phyloP scores from a whole-genome alignment of 2,888 invertebrate species.

The Nephrotoma appendiculata region DNA sequence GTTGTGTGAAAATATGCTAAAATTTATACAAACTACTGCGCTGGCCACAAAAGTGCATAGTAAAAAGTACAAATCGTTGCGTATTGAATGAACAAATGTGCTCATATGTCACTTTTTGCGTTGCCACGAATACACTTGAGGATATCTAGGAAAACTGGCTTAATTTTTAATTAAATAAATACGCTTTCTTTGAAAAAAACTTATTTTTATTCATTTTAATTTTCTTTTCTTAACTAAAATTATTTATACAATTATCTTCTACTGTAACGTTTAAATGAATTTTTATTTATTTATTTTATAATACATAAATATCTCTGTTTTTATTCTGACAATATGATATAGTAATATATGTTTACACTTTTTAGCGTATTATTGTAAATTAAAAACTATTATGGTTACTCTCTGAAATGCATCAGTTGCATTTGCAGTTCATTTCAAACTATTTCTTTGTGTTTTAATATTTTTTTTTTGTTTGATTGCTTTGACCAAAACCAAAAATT shows the following conservation, averaged over 20 bases:
- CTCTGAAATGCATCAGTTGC: background rate
- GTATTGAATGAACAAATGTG: no score
- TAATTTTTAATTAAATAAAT: background rate
- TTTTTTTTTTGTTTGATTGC: background rate
- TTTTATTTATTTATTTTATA: background rate
- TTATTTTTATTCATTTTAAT: background rate
- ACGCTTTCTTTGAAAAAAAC: background rate
- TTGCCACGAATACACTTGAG: no score
- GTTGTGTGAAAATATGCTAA: no score
- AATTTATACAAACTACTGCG: no score
- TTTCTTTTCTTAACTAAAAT: background rate
- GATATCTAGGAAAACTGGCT: no score
- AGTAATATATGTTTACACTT: background rate
- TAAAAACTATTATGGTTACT: background rate
- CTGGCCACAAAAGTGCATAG: no score
- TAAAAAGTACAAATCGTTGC: no score
- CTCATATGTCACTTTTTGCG: no score
- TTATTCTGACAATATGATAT: background rate
- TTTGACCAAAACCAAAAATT: background rate
- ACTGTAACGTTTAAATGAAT: background rate
- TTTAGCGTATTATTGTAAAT: background rate
- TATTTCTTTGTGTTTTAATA: background rate
- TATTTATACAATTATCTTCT: background rate
- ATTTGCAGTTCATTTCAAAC: background rate
- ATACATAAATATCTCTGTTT: background rate